Conservation (phyloP, 2,888 invertebrate species). For the Polyploca ridens region DNA sequence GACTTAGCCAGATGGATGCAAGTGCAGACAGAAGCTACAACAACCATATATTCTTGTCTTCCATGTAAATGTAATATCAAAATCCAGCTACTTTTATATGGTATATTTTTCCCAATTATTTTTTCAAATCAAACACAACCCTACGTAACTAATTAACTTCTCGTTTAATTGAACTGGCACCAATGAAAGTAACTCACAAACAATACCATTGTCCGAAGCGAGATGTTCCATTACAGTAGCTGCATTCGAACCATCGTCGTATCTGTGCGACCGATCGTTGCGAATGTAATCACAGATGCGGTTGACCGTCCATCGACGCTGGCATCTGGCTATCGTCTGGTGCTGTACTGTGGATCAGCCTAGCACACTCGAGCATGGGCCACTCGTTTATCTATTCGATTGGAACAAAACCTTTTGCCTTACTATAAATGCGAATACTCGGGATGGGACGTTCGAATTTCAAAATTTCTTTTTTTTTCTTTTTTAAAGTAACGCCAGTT, state of each 20-base stretch:
- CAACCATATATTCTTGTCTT: too few relatives aligned
- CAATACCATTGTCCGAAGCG: slow-evolving; percentile 2
- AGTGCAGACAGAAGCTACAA: too few relatives aligned
- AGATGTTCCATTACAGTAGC: slow-evolving; percentile 26
- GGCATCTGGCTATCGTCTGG: slow-evolving; percentile 16
- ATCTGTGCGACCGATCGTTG: slow-evolving; percentile 25
- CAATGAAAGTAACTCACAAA: neutral
- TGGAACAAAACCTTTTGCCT: slow-evolving; percentile 30
- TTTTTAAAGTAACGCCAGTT: too few relatives aligned
- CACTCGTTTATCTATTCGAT: slow-evolving; percentile 26
- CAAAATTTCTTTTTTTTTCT: too few relatives aligned
- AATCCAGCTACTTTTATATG: too few relatives aligned
- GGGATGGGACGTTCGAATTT: neutral
- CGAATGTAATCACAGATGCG: slow-evolving; percentile 46
- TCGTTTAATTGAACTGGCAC: neutral
- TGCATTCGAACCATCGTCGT: slow-evolving; percentile 26
- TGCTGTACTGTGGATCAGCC: too few relatives aligned
- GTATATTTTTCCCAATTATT: too few relatives aligned
- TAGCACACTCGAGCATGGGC: neutral
- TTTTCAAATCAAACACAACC: neutral
- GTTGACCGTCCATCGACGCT: slow-evolving; percentile 34
- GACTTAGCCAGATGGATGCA: too few relatives aligned
- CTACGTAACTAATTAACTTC: neutral
- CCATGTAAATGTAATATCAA: too few relatives aligned
- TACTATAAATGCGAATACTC: neutral